Evolutionary conservation across 1,140 invertebrate species (phyloP).

Genomic region (Lucilia sericata): DNA sequence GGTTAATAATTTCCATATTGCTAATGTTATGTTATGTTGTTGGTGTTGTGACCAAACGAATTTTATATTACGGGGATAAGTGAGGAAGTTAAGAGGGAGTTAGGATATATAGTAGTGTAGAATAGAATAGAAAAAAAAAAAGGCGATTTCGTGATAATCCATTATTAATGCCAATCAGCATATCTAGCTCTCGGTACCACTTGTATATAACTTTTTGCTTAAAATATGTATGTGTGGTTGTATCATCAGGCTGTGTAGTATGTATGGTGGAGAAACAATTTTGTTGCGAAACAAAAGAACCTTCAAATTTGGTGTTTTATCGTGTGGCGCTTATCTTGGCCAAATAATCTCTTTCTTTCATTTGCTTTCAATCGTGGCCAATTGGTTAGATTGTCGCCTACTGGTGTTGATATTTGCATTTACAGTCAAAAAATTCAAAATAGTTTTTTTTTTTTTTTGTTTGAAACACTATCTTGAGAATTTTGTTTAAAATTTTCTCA

Average conservation of each 20-base stretch:
- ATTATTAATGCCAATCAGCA: slow-evolving; percentile 69
- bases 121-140: slow-evolving; percentile 1
- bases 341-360: slow-evolving; percentile 36
- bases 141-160: slow-evolving; percentile 66
- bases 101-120: neutral
- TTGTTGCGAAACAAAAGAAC: slow-evolving; percentile 32
- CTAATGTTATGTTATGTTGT: slow-evolving; percentile 41
- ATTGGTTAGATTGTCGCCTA: slow-evolving; percentile 68
- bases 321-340: slow-evolving; percentile 56
- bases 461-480: slow-evolving; percentile 3
- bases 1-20: slow-evolving; percentile 62
- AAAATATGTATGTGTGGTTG: neutral
- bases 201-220: neutral
- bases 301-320: slow-evolving; percentile 53
- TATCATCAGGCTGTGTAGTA: neutral
- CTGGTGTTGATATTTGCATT: slow-evolving; percentile 45
- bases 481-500: slow-evolving; percentile 11
- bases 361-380: slow-evolving; percentile 57
- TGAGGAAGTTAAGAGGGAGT: neutral
- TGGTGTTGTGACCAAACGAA: slow-evolving; percentile 46
- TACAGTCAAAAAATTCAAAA: slow-evolving; percentile 13
- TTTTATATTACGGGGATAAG: neutral
- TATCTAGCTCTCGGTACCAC: slow-evolving; percentile 51
- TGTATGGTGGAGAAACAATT: neutral
- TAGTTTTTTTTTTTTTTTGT: neutral